Evolutionary conservation across 2,113 vertebrate genomes (phyloP).

Genomic region (Sylvia atricapilla): DNA sequence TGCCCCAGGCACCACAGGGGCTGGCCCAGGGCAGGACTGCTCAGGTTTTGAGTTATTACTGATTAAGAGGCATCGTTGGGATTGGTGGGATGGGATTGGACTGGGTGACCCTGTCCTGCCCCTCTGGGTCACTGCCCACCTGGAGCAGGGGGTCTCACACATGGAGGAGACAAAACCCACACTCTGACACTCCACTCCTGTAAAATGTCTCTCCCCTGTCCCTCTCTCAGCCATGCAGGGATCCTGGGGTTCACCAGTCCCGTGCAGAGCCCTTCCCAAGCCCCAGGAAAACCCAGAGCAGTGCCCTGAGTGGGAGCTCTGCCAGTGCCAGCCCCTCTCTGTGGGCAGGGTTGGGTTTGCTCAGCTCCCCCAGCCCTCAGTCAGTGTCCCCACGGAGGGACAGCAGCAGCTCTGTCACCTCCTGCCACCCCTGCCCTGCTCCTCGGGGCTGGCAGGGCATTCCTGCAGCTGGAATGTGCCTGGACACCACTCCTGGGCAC

Average conservation of each 20-base stretch:
- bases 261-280: neutral
- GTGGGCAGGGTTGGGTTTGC: too few relatives aligned
- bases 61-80: too few relatives aligned
- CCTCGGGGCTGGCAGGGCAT: neutral
- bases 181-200: neutral
- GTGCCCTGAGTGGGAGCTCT: neutral
- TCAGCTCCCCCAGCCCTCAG: neutral
- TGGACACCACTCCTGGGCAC: rapidly evolving
- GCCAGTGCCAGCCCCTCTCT: neutral
- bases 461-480: neutral
- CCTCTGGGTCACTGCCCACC: neutral
- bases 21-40: too few relatives aligned
- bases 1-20: too few relatives aligned
- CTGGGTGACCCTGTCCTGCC: neutral
- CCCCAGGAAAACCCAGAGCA: neutral
- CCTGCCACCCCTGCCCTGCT: too few relatives aligned
- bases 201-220: neutral
- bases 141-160: neutral
- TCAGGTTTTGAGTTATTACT: too few relatives aligned
- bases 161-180: neutral
- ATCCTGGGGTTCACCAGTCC: neutral
- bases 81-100: neutral
- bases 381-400: neutral
- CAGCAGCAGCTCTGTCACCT: neutral
- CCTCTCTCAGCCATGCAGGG: neutral